Base-by-base conservation (phyloP, 1,140 invertebrate species). In the Euschistus heros region DNA sequence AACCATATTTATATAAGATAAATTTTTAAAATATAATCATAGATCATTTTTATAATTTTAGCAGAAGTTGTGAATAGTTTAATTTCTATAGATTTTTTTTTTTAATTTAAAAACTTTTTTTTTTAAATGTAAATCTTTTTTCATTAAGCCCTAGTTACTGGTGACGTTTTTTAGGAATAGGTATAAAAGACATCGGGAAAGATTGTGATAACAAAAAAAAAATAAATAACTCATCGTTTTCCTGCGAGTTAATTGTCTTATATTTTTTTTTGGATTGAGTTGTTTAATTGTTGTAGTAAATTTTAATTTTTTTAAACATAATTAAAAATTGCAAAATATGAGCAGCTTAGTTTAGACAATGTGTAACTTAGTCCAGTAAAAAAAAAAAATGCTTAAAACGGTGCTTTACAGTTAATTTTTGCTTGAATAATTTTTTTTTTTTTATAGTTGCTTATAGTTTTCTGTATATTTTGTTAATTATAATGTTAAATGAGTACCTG, bases 1-100 rank as follows among this genome's bases (percentile, higher is more conserved):
- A 66, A 66, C 65, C 60, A 66, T 66, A 66, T 66, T 66, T 66
- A 66, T 66, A 66, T 66, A 66, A 63, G 65, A 63, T 66, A 62
- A 65, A 60, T 37, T 60, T 57, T 65, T 65, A 60, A 64, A 42
- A 57, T 59, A 65, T 42, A 64, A 22, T 42, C 17, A 59, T 59
- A 47, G 46, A 50, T 46, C 33, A 44, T 66, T 62, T n/a, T 66
- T 66, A 54, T 66, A 60, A 60, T 66, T 66, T 66, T 62, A 61
- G 44, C 65, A 60, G 65, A 66, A 61, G 22, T 61, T 61, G 59
- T 44, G 59, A 42, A 37, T 61, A 61, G 59, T 61, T 61, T 61
- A 3, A 37, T 61, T 61, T 61, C 59, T n/a, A 42, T 44, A 44
- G 59, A 37, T 13, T 33, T 61, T 20, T 61, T 44, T 61, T 33